Conservation (phyloP, 2,888 invertebrate genomes). For the Odontocerum albicorne region DNA sequence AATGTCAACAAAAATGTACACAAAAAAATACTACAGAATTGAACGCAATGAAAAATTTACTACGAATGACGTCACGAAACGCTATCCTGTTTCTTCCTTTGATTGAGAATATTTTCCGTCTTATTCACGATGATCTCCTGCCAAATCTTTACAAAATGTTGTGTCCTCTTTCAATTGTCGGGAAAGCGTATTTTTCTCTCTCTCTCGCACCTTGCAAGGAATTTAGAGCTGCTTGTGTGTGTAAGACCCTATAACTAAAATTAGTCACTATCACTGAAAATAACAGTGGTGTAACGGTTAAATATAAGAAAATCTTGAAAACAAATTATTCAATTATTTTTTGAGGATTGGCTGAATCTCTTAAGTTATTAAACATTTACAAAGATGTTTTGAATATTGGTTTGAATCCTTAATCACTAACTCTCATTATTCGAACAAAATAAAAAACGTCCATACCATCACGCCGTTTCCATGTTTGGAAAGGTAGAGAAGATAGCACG, state of each 20-base stretch:
- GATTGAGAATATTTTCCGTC: not conserved
- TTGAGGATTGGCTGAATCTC: too few relatives aligned
- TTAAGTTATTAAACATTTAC: too few relatives aligned
- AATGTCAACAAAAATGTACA: too few relatives aligned
- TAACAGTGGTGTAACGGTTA: not conserved
- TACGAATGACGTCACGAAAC: slow-evolving; percentile 11
- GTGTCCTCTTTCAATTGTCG: not conserved
- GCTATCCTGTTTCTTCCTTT: not conserved
- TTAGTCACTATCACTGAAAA: slow-evolving; percentile 5
- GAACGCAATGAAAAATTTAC: slow-evolving; percentile 16
- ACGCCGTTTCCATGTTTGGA: too few relatives aligned
- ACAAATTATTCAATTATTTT: too few relatives aligned
- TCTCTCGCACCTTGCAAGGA: not conserved
- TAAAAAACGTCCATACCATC: too few relatives aligned
- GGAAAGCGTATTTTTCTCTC: not conserved
- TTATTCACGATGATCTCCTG: not conserved
- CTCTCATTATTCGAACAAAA: too few relatives aligned
- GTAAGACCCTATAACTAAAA: slow-evolving; percentile 8
- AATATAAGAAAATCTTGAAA: too few relatives aligned
- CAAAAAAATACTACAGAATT: slow-evolving; percentile 7
- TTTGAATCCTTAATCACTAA: too few relatives aligned
- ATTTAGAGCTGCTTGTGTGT: not conserved
- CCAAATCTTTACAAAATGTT: not conserved
- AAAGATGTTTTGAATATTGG: not conserved
- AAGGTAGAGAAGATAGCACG: too few relatives aligned